A percentile compares a stretch with the other conserved stretches of the same genome.
These are phyloP conservation scores for Hirundichthys speculiger DNA, from an alignment of 2,113 vertebrate species.

Conservation along the genomic window DNA sequence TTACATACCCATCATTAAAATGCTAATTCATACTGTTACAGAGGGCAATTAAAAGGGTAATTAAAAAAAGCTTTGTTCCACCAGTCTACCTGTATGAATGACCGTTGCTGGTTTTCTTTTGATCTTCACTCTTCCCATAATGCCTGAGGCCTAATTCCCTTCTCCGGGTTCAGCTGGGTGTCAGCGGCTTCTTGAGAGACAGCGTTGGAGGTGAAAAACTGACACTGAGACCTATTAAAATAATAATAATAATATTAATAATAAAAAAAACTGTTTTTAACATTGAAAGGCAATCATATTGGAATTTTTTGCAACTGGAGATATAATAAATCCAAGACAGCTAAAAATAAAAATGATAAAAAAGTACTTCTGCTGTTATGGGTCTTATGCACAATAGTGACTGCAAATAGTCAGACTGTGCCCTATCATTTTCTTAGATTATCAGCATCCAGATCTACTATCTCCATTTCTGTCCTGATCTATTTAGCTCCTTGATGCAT, in stretches of 20 bases:
- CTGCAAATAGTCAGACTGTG: too few relatives aligned
- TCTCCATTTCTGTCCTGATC: too few relatives aligned
- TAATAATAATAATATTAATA: not conserved
- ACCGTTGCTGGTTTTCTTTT: conserved; percentile 66
- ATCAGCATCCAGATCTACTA: too few relatives aligned
- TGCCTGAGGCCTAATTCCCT: conserved; percentile 63
- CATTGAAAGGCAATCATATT: too few relatives aligned
- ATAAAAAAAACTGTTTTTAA: not conserved
- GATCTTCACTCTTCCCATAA: conserved; percentile 61
- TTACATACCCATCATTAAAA: conserved; percentile 81
- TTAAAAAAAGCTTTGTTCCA: conserved; percentile 80
- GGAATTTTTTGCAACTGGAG: too few relatives aligned
- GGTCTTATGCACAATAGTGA: too few relatives aligned
- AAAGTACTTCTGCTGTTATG: too few relatives aligned
- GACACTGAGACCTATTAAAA: conserved; percentile 2
- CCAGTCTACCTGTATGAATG: conserved; percentile 71
- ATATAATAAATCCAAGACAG: too few relatives aligned
- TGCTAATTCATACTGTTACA: conserved; percentile 79
- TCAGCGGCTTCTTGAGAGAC: conserved; percentile 39
- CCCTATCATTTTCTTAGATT: too few relatives aligned
- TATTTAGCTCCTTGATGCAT: too few relatives aligned
- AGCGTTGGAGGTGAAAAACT: conserved; percentile 29
- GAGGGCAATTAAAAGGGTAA: conserved; percentile 81
- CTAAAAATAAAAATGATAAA: too few relatives aligned
- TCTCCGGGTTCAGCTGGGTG: conserved; percentile 66